These are phyloP conservation scores for Tringa solitaria DNA, from an alignment of 2,113 vertebrate species.

Conservation along the genomic window DNA sequence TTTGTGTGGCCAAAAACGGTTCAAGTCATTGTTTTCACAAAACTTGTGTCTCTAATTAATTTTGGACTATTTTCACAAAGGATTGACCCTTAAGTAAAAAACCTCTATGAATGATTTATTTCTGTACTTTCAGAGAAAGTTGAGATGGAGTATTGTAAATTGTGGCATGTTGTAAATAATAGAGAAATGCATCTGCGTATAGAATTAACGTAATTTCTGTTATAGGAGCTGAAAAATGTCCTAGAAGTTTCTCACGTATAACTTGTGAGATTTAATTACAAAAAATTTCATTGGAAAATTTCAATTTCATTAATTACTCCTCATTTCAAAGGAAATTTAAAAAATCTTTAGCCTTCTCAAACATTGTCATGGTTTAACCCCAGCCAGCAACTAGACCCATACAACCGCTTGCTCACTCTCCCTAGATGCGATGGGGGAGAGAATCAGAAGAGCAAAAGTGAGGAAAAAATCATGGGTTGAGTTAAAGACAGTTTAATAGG, in stretches of 20 bases:
- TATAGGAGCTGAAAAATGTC: neutral
- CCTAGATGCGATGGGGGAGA: neutral
- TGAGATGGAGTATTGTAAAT: neutral
- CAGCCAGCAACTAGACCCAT: neutral
- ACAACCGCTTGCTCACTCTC: neutral
- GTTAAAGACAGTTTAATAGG: neutral
- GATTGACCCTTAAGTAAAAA: neutral
- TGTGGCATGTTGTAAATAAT: neutral
- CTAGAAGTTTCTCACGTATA: neutral
- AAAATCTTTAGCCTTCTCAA: neutral
- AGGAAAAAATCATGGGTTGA: neutral
- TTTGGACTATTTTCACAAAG: neutral
- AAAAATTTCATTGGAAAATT: too few species aligned
- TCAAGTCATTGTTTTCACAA: neutral
- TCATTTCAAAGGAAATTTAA: neutral
- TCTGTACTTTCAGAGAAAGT: neutral
- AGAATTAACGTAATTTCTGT: neutral
- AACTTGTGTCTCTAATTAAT: neutral
- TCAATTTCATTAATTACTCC: too few species aligned
- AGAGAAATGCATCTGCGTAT: neutral
- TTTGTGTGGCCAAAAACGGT: neutral
- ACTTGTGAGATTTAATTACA: neutral
- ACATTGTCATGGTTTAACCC: neutral
- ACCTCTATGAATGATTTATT: neutral
- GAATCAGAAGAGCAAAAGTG: neutral